Conservation (phyloP, 2,797 vertebrate genomes). For the Parauchenoglanis punctatus region DNA sequence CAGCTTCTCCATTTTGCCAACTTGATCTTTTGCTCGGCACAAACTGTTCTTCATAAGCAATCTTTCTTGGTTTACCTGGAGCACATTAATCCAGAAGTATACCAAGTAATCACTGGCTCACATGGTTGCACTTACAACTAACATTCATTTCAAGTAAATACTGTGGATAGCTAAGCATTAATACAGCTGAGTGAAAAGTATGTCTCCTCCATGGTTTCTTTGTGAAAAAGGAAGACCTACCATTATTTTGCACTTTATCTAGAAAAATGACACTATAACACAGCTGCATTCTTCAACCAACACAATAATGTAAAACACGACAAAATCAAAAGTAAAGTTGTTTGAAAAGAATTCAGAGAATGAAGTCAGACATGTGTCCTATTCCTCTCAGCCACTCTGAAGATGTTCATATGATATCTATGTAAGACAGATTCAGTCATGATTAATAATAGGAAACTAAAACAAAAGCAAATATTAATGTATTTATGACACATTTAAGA, state of each 20-base stretch:
- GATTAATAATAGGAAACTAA: no score
- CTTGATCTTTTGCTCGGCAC: conserved; percentile 80
- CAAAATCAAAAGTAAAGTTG: neutral
- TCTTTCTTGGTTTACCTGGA: conserved; percentile 86
- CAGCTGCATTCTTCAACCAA: no score
- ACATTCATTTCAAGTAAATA: neutral
- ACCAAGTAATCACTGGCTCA: neutral
- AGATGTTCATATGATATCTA: neutral
- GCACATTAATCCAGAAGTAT: conserved; percentile 3
- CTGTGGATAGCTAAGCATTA: neutral
- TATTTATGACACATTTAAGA: no score
- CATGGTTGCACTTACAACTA: neutral
- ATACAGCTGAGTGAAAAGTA: neutral
- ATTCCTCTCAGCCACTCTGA: neutral
- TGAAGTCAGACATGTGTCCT: neutral
- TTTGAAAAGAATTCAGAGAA: neutral
- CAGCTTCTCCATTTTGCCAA: conserved; percentile 88
- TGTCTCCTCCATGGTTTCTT: neutral
- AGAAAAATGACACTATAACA: neutral
- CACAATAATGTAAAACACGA: neutral
- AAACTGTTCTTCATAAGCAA: conserved; percentile 87
- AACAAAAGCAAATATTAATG: no score
- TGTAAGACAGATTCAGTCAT: no score
- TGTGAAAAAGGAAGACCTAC: neutral
- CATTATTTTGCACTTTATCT: neutral